Base-by-base conservation (phyloP, 2,888 invertebrate species). In the Unio pictorum region DNA sequence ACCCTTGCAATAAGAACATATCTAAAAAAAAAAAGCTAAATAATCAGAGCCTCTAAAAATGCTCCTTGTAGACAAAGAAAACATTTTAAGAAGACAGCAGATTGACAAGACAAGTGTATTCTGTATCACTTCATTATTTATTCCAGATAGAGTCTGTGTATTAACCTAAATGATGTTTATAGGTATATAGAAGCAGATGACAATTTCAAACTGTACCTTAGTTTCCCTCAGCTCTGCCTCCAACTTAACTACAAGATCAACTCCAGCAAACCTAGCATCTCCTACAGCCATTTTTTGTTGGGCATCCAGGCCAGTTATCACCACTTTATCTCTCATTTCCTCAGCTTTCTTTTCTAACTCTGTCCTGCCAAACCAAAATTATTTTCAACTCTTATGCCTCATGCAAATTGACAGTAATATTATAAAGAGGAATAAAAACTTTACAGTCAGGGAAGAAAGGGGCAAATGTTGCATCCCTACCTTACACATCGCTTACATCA, bases 281-380 rank as follows among this genome's bases (percentile, higher is more conserved):
- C 84, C 86, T 18, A 80, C 82, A 11, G 85, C 84, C 58, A 87
- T 82, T 65, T 84, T 81, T 73, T 86, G 84, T 71, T 87, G 87
- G 1, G 79, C 84, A n/a, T 76, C 80, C 54, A 82, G 72, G 45
- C 84, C 80, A 7, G 86, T 87, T 55, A 86, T 86, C 26, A 86
- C 66, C 2, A 86, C 87, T 66, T 86, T 85, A 68, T 83, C 83
- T 65, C 75, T 78, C 56, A 84, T 78, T 67, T 84, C 84, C 23
- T 79, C 73, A 58, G 86, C 87, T 63, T 85, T 83, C 64, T 80
- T 78, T 66, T 86, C 85, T 45, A 87, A 72, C 71, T 84, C 78
- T 20, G 81, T 78, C 67, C 86, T 86, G 65, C 45, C 45, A 45
- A 45, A 45, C 8, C 11, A 45, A 45, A 45, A 45, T 45, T 45